Percentiles rank a stretch among this genome's conserved stretches.
phyloP scores from a whole-genome alignment of 2,113 vertebrate species.

The Pandion haliaetus region DNA sequence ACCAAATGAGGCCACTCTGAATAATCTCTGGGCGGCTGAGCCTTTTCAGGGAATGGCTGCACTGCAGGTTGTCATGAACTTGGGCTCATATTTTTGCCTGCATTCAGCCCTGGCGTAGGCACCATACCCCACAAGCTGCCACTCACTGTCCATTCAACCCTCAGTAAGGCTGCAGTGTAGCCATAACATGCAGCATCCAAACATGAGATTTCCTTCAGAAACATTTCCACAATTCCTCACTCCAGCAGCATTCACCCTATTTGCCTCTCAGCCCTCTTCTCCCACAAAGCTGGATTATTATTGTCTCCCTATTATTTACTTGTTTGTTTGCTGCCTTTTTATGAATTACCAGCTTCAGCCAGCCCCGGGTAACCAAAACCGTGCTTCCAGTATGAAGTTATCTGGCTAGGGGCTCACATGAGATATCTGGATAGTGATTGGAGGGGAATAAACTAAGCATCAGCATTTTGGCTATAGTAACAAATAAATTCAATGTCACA shows the following conservation, averaged over 20 bases:
- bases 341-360: neutral
- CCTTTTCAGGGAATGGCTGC: neutral
- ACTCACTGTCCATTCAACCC: neutral
- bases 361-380: neutral
- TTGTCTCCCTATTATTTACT: neutral
- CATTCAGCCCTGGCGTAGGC: neutral
- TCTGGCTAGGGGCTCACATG: neutral
- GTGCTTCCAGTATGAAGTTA: neutral
- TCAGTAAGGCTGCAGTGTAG: neutral
- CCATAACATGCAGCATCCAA: neutral
- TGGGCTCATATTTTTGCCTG: neutral
- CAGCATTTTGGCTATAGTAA: neutral
- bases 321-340: neutral
- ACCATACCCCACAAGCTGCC: fast-evolving
- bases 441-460: neutral
- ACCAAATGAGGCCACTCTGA: neutral
- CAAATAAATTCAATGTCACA: neutral
- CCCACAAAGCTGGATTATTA: neutral
- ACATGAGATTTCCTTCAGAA: neutral
- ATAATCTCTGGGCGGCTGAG: neutral
- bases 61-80: neutral
- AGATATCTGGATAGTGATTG: neutral
- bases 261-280: neutral
- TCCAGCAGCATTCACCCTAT: neutral
- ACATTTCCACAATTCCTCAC: neutral